Evolutionary conservation across 2,888 invertebrate species (phyloP).

Genomic region (Eretmocerus hayati): DNA sequence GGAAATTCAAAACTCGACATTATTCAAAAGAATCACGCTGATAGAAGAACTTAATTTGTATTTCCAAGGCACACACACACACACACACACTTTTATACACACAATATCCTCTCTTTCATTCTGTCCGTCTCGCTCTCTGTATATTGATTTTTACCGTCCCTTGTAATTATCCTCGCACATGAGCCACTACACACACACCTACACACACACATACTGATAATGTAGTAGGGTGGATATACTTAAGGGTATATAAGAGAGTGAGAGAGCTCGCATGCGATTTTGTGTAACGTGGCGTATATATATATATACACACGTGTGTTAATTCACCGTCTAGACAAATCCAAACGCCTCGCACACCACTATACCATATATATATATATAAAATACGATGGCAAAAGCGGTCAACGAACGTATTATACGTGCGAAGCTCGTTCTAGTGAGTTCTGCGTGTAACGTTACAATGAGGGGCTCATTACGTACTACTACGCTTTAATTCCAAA

Average conservation of each 20-base stretch:
- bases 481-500: too few relatives aligned
- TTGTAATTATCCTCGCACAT: conserved; percentile 23
- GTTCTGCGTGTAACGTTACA: too few relatives aligned
- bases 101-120: too few relatives aligned
- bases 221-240: too few relatives aligned
- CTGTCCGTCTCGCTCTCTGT: not conserved
- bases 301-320: conserved; percentile 10
- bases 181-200: conserved; percentile 7
- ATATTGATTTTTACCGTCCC: conserved; percentile 23
- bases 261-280: too few relatives aligned
- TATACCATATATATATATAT: too few relatives aligned
- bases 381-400: conserved; percentile 10
- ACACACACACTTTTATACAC: too few relatives aligned
- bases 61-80: conserved; percentile 19
- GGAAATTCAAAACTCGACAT: conserved; percentile 7
- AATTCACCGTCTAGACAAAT: conserved; percentile 22
- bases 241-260: too few relatives aligned
- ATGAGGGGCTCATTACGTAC: too few relatives aligned
- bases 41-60: conserved; percentile 21
- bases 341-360: too few relatives aligned
- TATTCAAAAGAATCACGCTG: conserved; percentile 22
- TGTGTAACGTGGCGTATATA: too few relatives aligned
- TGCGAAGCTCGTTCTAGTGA: too few relatives aligned
- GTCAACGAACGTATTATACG: conserved; percentile 9
- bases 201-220: not conserved